phyloP scores from a whole-genome alignment of 2,797 vertebrate genomes.

The Smutsia gigantea region DNA sequence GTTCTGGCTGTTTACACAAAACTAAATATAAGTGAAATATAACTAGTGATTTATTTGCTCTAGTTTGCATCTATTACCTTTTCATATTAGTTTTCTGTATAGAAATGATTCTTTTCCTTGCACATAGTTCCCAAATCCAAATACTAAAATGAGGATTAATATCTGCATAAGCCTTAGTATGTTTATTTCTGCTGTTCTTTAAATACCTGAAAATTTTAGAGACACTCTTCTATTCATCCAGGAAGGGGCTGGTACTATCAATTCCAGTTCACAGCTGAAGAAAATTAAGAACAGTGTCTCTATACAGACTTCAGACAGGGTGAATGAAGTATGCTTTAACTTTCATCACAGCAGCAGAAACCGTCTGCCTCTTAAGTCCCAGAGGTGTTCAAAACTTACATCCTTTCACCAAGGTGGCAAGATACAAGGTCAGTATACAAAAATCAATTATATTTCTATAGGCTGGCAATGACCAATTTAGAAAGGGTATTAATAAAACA shows the following conservation, averaged over 20 bases:
- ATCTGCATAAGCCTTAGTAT: not conserved
- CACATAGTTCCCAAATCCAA: not conserved
- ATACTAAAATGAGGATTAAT: not conserved
- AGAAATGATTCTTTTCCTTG: constrained; percentile 34
- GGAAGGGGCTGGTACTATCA: not conserved
- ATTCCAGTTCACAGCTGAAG: not conserved
- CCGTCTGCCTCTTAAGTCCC: not conserved
- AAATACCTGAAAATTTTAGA: constrained; percentile 37
- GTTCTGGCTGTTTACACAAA: constrained; percentile 12
- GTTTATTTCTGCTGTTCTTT: not conserved
- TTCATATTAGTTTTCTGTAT: constrained; percentile 34
- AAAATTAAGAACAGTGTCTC: constrained; percentile 17
- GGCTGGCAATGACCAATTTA: too few relatives aligned
- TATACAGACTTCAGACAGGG: not conserved
- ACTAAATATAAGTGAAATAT: constrained; percentile 46
- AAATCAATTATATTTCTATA: too few relatives aligned
- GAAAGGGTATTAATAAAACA: too few relatives aligned
- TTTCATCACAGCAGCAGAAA: not conserved
- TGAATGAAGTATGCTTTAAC: not conserved
- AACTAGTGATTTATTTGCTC: not conserved
- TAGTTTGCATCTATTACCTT: constrained; percentile 34
- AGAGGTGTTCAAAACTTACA: not conserved
- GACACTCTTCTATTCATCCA: not conserved
- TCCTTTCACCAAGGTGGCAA: not conserved
- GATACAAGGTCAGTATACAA: too few relatives aligned